Percentiles rank a stretch among this genome's conserved stretches.
These are phyloP conservation scores for Plagiodera versicolora DNA, from an alignment of 2,888 invertebrate genomes.

Conservation along the genomic window DNA sequence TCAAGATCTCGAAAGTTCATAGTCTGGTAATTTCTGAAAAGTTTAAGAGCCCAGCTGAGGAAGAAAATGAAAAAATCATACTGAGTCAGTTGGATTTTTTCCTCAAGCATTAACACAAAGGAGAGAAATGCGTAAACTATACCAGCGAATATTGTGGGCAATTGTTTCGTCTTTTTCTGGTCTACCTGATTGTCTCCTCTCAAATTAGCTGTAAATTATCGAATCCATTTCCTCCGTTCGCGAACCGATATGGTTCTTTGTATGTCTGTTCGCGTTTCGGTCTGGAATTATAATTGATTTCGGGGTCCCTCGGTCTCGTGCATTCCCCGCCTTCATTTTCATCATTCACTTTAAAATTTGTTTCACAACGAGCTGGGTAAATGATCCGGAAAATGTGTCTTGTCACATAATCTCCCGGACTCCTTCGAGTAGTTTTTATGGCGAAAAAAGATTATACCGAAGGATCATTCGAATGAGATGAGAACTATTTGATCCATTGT, in stretches of 20 bases:
- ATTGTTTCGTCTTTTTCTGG: too few species aligned
- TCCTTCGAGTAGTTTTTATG: background rate
- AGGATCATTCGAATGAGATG: too few species aligned
- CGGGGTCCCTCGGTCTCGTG: conserved; percentile 4
- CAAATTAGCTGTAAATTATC: conserved; percentile 3
- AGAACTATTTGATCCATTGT: too few species aligned
- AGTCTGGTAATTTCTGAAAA: too few species aligned
- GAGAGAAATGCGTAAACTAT: too few species aligned
- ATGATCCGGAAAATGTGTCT: conserved; percentile 9
- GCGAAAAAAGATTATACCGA: background rate
- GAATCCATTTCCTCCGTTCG: background rate
- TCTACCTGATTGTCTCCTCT: too few species aligned
- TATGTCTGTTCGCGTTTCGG: conserved; percentile 1
- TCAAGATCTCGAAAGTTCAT: too few species aligned
- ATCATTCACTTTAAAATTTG: conserved; percentile 10
- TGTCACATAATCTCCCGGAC: conserved; percentile 1
- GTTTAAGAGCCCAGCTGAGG: too few species aligned
- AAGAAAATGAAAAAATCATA: too few species aligned
- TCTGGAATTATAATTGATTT: conserved; percentile 10
- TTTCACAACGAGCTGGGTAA: background rate
- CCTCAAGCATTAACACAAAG: too few species aligned
- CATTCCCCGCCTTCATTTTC: conserved; percentile 5
- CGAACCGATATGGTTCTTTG: background rate
- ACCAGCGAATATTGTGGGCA: too few species aligned
- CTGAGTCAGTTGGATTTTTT: too few species aligned